Evolutionary conservation across 2,888 invertebrate species (phyloP), one percentile per base, ranked within the genome.

Genomic region (Escarpia spicata): DNA sequence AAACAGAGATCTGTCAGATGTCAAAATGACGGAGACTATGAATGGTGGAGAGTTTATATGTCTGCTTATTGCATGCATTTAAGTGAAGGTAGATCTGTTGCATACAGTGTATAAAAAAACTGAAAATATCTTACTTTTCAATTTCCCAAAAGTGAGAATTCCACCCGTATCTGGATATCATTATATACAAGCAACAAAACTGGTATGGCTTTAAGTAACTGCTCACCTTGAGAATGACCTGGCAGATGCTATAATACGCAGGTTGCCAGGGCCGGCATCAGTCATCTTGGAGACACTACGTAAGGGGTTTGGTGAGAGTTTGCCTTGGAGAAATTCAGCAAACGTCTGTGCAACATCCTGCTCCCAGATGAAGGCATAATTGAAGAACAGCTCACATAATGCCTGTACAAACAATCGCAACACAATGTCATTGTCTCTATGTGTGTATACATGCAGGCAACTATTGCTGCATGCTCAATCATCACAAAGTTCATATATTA

Each of bases 301-400:
- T 45, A 96, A 93, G 0, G 96, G 96, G 92, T 96, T 96, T 10
- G 96, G 96, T n/a, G 95, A 95, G 91, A 95, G 92, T 75, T 95
- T 95, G 8, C 96, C 96, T 75, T 94, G 92, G 2, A 96, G 94
- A 93, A 96, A 96, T 90, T 96, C 95, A 31, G 95, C 94, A 94
- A 96, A 96, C 10, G 96, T 96, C 93, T 95, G 95, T 92, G 95
- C 96, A 15, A 96, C 96, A 94, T 96, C 96, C 94, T 95, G 95
- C 60, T 95, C 93, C 96, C 96, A 96, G 91, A 96, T 95, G 94
- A 96, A 96, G 6, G 95, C 94, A 93, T 96, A 96, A 93, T 96
- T 95, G 92, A 95, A 94, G 94, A 96, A 96, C 45, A 94, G 91
- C 89, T 94, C 93, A 43, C 60, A 93, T 89, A 75, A 75, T 15